Conservation (phyloP, 2,888 invertebrate species). For the Fissipunctia ypsillon region DNA sequence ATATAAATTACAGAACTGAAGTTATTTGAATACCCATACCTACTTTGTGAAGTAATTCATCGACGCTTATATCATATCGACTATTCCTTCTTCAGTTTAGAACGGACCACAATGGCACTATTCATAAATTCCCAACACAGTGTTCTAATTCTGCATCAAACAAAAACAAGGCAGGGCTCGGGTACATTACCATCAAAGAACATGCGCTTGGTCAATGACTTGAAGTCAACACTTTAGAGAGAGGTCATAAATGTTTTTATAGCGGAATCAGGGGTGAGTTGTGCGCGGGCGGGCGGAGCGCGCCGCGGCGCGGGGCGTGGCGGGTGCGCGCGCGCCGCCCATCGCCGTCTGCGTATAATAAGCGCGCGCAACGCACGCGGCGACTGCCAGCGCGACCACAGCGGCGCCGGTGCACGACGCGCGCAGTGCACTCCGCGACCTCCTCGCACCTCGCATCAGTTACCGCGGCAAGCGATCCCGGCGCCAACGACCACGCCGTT, state of each 20-base stretch:
- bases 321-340: slow-evolving; percentile 83
- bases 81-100: slow-evolving; percentile 31
- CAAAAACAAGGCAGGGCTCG: slow-evolving; percentile 38
- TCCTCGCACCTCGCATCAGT: slow-evolving; percentile 54
- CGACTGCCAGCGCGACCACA: slow-evolving; percentile 71
- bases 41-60: slow-evolving; percentile 15
- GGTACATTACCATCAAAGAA: slow-evolving; percentile 47
- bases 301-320: slow-evolving; percentile 83
- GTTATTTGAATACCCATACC: slow-evolving; percentile 15
- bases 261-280: slow-evolving; percentile 64
- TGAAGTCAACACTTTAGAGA: slow-evolving; percentile 56
- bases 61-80: slow-evolving; percentile 5
- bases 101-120: slow-evolving; percentile 23
- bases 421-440: slow-evolving; percentile 62
- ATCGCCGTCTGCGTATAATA: slow-evolving; percentile 76
- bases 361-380: slow-evolving; percentile 77
- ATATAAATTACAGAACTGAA: neutral
- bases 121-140: slow-evolving; percentile 34
- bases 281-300: slow-evolving; percentile 78
- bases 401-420: slow-evolving; percentile 77
- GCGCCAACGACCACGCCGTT: slow-evolving; percentile 57
- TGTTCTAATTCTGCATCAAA: slow-evolving; percentile 57
- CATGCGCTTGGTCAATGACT: slow-evolving; percentile 65
- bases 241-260: slow-evolving; percentile 67
- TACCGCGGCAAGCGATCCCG: slow-evolving; percentile 63